Percentiles rank a stretch among this genome's conserved stretches.
These are phyloP conservation scores for Chironomus striatipennis DNA, from an alignment of 1,140 invertebrate species.

Conservation along the genomic window DNA sequence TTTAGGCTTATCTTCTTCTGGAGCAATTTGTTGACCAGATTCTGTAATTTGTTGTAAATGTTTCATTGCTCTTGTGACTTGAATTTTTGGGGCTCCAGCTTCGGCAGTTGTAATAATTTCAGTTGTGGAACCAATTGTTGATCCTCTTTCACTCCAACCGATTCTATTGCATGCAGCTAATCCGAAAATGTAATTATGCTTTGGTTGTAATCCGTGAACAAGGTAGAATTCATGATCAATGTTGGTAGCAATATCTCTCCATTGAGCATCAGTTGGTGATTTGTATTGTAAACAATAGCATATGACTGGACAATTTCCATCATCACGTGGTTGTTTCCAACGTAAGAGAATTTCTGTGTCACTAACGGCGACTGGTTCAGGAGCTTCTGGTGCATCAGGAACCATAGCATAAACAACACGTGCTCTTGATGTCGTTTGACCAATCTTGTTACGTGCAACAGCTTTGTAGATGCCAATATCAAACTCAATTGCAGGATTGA, in stretches of 20 bases:
- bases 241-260: conserved; percentile 77
- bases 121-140: conserved; percentile 60
- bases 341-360: conserved; percentile 77
- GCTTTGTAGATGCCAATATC: conserved; percentile 93
- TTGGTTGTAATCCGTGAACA: conserved; percentile 64
- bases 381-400: conserved; percentile 78
- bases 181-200: conserved; percentile 79
- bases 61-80: conserved; percentile 68
- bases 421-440: conserved; percentile 64
- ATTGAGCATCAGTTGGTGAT: conserved; percentile 63
- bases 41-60: conserved; percentile 77
- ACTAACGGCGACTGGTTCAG: conserved; percentile 70
- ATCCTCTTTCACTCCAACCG: conserved; percentile 81
- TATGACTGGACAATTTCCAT: conserved; percentile 72
- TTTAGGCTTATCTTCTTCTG: conserved; percentile 51
- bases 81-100: conserved; percentile 56
- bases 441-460: conserved; percentile 79
- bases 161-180: conserved; percentile 83
- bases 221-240: conserved; percentile 92
- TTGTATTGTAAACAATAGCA: conserved; percentile 81
- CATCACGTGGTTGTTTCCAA: conserved; percentile 80
- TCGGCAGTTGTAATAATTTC: conserved; percentile 58
- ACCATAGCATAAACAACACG: conserved; percentile 62
- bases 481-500: conserved; percentile 64
- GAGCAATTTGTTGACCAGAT: conserved; percentile 58